Evolutionary conservation across 2,888 invertebrate genomes (phyloP).

Genomic region (Drosophila niveifrons): DNA sequence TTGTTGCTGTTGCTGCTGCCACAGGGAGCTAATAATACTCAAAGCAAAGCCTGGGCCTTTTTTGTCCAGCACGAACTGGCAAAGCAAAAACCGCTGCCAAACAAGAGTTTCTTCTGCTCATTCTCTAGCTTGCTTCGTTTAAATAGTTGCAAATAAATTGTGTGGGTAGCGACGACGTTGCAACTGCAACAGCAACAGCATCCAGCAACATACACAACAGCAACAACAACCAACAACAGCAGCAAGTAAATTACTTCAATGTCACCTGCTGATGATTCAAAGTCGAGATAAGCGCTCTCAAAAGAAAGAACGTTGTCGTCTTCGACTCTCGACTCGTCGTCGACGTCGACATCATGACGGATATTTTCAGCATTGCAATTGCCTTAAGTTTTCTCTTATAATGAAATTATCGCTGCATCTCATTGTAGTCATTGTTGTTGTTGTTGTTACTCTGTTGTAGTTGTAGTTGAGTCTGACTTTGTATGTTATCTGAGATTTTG

Average conservation of each 20-base stretch:
- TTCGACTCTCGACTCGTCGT: conserved; percentile 11
- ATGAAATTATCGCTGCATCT: conserved; percentile 79
- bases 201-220: conserved; percentile 55
- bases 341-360: conserved; percentile 49
- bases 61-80: conserved; percentile 62
- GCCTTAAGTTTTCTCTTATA: conserved; percentile 78
- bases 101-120: conserved; percentile 22
- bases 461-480: conserved; percentile 15
- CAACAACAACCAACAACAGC: conserved; percentile 55
- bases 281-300: conserved; percentile 70
- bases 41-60: conserved; percentile 54
- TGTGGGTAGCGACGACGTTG: conserved; percentile 67
- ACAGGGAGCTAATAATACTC: conserved; percentile 76
- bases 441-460: background rate
- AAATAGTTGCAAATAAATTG: conserved; percentile 80
- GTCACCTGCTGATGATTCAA: conserved; percentile 81
- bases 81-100: conserved; percentile 37
- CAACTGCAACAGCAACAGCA: conserved; percentile 44
- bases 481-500: conserved; percentile 56
- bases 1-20: conserved; percentile 36
- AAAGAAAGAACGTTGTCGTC: conserved; percentile 56
- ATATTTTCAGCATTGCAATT: conserved; percentile 60
- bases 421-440: conserved; percentile 60
- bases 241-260: conserved; percentile 81
- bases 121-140: conserved; percentile 57